phyloP scores from a whole-genome alignment of 2,113 vertebrate species.

The Burhinus bistriatus region DNA sequence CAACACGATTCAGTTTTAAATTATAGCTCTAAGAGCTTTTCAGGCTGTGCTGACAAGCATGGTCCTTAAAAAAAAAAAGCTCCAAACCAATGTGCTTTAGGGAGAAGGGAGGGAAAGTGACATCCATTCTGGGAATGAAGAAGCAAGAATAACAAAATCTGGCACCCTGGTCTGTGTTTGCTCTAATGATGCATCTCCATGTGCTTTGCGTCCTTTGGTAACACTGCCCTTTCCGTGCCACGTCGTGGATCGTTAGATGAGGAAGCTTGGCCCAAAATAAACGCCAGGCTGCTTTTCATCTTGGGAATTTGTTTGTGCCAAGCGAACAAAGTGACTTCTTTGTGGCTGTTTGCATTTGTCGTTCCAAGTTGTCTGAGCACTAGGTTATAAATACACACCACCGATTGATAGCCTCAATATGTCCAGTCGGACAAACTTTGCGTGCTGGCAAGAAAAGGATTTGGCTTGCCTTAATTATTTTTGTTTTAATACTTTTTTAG shows the following conservation, averaged over 20 bases:
- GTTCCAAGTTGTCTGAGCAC: conserved; percentile 68
- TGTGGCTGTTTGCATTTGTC: conserved; percentile 68
- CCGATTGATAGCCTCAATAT: conserved; percentile 77
- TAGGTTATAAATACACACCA: conserved; percentile 69
- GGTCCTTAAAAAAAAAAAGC: neutral
- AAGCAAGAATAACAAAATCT: conserved; percentile 18
- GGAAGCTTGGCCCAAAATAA: conserved; percentile 49
- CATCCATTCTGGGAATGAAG: conserved; percentile 22
- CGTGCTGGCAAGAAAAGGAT: conserved; percentile 65
- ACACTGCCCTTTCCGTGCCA: conserved; percentile 31
- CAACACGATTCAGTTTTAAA: conserved; percentile 40
- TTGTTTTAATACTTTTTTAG: conserved; percentile 48
- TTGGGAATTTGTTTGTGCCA: conserved; percentile 58
- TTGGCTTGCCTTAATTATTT: conserved; percentile 70
- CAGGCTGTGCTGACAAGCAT: neutral
- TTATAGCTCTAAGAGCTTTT: conserved; percentile 24
- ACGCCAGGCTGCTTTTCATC: conserved; percentile 68
- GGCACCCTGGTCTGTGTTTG: conserved; percentile 23
- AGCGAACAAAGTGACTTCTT: conserved; percentile 64
- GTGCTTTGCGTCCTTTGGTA: conserved; percentile 4
- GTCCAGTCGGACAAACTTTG: conserved; percentile 72
- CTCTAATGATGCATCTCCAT: neutral
- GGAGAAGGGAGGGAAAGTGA: conserved; percentile 10
- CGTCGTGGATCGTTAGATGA: neutral
- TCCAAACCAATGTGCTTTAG: neutral